These are phyloP conservation scores for Athrips mouffetella DNA, from an alignment of 2,888 invertebrate species.

Conservation along the genomic window DNA sequence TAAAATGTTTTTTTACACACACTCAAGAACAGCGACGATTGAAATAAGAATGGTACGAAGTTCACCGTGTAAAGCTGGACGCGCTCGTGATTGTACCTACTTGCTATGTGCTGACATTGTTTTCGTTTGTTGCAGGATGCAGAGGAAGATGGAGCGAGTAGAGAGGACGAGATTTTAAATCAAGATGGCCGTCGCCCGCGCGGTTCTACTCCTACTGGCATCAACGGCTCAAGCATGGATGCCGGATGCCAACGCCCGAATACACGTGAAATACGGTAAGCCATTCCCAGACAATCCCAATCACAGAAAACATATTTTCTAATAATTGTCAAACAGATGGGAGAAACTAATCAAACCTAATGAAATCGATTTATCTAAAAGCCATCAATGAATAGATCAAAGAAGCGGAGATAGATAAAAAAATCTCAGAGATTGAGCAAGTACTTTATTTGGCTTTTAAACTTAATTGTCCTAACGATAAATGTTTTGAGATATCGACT, in stretches of 20 bases:
- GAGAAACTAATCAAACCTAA: constrained; percentile 3
- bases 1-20: not conserved
- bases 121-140: constrained; percentile 52
- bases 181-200: constrained; percentile 72
- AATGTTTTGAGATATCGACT: constrained; percentile 1
- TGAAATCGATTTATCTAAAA: constrained; percentile 4
- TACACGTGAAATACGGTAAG: constrained; percentile 82
- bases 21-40: too few relatives aligned
- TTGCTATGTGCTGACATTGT: not conserved
- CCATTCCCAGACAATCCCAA: constrained; percentile 14
- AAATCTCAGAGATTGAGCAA: constrained; percentile 9
- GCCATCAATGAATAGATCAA: not conserved
- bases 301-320: not conserved
- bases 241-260: constrained; percentile 83
- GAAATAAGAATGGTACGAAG: not conserved
- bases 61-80: not conserved
- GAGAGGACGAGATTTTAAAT: constrained; percentile 56
- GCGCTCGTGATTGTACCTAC: not conserved
- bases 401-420: constrained; percentile 10
- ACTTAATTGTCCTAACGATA: constrained; percentile 18
- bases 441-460: constrained; percentile 16
- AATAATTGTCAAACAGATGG: not conserved
- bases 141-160: constrained; percentile 62
- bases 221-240: constrained; percentile 83
- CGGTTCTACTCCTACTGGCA: constrained; percentile 76